Percentiles rank a stretch among this genome's conserved stretches.
phyloP scores from a whole-genome alignment of 2,113 vertebrate species.

The Lonchura striata region DNA sequence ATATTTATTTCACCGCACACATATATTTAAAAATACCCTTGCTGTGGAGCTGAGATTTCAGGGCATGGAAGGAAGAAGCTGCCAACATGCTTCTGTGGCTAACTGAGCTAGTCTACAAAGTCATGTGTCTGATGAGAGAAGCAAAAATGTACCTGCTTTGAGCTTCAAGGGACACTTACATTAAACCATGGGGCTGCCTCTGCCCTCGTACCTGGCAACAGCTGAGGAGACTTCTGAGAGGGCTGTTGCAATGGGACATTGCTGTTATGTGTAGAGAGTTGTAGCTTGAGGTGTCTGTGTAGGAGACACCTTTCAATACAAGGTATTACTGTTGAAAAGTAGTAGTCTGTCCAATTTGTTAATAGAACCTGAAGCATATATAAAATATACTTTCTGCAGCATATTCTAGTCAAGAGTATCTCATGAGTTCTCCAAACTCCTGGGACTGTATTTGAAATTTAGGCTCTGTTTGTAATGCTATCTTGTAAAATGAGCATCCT shows the following conservation, averaged over 20 bases:
- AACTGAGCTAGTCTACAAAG: background rate
- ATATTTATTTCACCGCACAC: background rate
- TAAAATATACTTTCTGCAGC: background rate
- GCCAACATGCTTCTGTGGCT: background rate
- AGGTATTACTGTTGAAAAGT: background rate
- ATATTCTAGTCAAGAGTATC: background rate
- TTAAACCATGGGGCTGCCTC: background rate
- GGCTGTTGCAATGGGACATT: background rate
- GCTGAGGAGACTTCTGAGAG: background rate
- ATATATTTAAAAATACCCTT: background rate
- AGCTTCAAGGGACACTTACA: background rate
- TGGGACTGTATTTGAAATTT: background rate
- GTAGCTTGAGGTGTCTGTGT: background rate
- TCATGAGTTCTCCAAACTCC: background rate
- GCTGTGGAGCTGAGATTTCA: background rate
- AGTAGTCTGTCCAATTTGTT: background rate
- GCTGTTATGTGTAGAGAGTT: background rate
- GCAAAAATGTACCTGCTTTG: background rate
- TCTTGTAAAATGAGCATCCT: background rate
- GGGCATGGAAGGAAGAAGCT: background rate
- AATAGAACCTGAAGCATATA: background rate
- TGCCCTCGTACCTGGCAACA: background rate
- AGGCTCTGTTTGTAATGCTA: background rate
- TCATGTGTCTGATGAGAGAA: fast-evolving
- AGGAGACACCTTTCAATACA: background rate